A percentile compares a stretch with the other conserved stretches of the same genome.
These are phyloP conservation scores for Hippopotamus amphibius DNA, from an alignment of 2,113 vertebrate genomes.

Conservation along the genomic window DNA sequence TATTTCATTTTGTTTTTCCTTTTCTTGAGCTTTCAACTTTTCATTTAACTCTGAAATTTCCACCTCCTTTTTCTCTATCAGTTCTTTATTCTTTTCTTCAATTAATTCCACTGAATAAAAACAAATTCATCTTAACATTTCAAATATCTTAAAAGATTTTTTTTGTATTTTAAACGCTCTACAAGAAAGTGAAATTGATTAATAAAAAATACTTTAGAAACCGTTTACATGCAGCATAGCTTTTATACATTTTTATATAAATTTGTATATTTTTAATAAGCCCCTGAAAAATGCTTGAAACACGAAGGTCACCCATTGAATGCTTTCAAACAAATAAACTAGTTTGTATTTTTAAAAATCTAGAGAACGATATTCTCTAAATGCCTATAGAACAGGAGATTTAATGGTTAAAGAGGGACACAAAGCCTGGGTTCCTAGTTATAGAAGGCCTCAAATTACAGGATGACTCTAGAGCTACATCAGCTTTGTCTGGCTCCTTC, in stretches of 20 bases:
- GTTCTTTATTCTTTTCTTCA: constrained; percentile 87
- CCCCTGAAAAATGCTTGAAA: not conserved
- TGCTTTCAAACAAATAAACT: constrained; percentile 12
- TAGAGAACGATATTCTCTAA: not conserved
- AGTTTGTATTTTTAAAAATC: not conserved
- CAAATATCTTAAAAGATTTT: not conserved
- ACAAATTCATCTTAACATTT: constrained; percentile 59
- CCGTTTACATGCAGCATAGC: not conserved
- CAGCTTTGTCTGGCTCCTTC: not conserved
- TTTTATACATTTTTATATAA: constrained; percentile 13
- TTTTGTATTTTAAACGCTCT: constrained; percentile 36
- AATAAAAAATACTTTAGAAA: constrained; percentile 50
- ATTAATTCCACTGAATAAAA: constrained; percentile 89
- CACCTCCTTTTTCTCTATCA: constrained; percentile 88
- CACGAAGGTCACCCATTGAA: not conserved
- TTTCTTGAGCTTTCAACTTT: constrained; percentile 91
- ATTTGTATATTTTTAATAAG: constrained; percentile 10
- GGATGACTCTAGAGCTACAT: not conserved
- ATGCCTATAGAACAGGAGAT: not conserved
- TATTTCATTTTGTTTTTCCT: constrained; percentile 93
- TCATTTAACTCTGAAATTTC: constrained; percentile 90
- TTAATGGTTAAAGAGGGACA: not conserved
- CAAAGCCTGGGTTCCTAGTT: not conserved
- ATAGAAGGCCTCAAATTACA: not conserved
- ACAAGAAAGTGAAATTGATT: constrained; percentile 39